These are phyloP conservation scores for Corythornis leucogaster DNA, from an alignment of 2,797 vertebrate species.

Conservation along the genomic window DNA sequence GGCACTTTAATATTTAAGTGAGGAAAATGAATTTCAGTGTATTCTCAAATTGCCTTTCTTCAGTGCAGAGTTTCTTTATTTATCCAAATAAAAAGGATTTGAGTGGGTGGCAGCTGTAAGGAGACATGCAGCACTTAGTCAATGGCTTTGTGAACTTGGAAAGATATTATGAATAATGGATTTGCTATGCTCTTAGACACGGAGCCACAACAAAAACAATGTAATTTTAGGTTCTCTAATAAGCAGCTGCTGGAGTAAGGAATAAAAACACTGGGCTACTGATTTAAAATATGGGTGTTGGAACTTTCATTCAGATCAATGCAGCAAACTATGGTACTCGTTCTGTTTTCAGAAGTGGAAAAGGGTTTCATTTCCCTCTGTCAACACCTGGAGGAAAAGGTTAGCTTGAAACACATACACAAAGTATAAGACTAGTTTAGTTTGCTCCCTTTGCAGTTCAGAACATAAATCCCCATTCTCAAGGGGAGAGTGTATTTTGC, in stretches of 20 bases:
- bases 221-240: constrained; percentile 16
- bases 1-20: constrained; percentile 64
- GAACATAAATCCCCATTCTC: background rate
- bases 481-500: background rate
- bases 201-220: constrained; percentile 33
- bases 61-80: constrained; percentile 38
- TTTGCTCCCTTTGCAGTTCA: background rate
- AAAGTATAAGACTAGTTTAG: background rate
- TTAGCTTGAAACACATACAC: background rate
- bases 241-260: background rate
- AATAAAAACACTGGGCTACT: background rate
- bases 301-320: background rate
- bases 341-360: background rate
- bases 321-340: background rate
- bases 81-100: constrained; percentile 63
- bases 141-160: constrained; percentile 8
- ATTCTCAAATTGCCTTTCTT: constrained; percentile 62
- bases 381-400: background rate
- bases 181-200: constrained; percentile 27
- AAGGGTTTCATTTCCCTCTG: background rate
- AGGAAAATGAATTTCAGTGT: constrained; percentile 59
- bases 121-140: background rate
- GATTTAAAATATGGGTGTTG: background rate
- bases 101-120: constrained; percentile 43
- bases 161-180: constrained; percentile 45